Evolutionary conservation across 2,888 invertebrate genomes (phyloP), one percentile per base, ranked within the genome.

Genomic region (Blera fallax): DNA sequence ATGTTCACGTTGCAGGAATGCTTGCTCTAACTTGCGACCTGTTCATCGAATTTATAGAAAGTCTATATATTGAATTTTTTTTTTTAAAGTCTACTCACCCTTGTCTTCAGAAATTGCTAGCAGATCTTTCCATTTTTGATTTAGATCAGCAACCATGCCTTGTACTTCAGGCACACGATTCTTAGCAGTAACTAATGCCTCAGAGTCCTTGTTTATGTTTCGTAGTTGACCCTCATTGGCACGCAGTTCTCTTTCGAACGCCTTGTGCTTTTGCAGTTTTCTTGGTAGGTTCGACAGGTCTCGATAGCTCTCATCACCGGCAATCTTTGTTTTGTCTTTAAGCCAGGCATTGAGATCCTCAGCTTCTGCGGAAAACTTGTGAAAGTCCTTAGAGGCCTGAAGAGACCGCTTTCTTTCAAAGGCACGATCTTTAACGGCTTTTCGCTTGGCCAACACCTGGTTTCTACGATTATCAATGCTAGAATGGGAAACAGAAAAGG

Each of bases 181-280:
- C 76, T 95, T 95, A 87, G 95, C 94, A 0, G 94, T 94, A 78
- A 97, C 94, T 84, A 97, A 91, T 0, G 94, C 94, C 89, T 96
- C 94, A 1, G 96, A 97, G 76, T 94, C 93, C 93, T 97, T 97
- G 88, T 97, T 97, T 0, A 98, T 96, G 21, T 96, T 95, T 62
- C 98, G 93, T 8, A 98, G 93, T 89, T 98, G 97, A 11, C 97
- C 98, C 91, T 99, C 98, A 90, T 99, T 99, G 0, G 99, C 98
- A 58, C 97, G 94, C 18, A 99, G 92, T 90, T 99, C 99, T 0
- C 98, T 94, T 90, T 99, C 98, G 90, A 99, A 99, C 0, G 99
- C 98, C 91, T 98, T 97, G 90, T 99, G 99, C 90, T 98, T 98
- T 92, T 98, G 98, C 0, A 98, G 92, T 91, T 98, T 98, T 0